These are phyloP conservation scores for Drosophila tanythrix DNA, from an alignment of 2,888 invertebrate genomes.

Conservation along the genomic window DNA sequence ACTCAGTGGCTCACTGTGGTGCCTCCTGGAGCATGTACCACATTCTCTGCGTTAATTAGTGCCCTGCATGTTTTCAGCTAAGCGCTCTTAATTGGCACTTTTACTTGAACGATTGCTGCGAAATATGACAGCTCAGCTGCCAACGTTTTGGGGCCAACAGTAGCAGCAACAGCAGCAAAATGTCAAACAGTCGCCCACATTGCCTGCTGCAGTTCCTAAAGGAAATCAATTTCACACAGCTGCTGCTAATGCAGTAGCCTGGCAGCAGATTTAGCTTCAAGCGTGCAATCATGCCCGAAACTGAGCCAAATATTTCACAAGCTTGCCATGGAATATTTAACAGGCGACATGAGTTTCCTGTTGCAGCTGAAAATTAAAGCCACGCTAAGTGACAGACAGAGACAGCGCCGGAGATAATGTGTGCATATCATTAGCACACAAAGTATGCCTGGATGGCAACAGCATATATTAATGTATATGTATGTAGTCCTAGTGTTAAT, in stretches of 20 bases:
- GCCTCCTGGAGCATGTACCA: constrained; percentile 18
- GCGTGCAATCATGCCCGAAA: constrained; percentile 31
- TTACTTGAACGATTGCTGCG: constrained; percentile 64
- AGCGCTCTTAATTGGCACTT: constrained; percentile 74
- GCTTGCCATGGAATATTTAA: constrained; percentile 63
- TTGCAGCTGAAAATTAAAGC: constrained; percentile 30
- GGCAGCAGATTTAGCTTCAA: constrained; percentile 42
- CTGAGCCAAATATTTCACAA: constrained; percentile 49
- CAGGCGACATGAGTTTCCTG: constrained; percentile 57
- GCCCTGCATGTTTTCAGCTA: constrained; percentile 45
- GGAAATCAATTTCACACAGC: constrained; percentile 42
- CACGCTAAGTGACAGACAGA: constrained; percentile 13
- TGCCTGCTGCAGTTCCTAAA: constrained; percentile 20
- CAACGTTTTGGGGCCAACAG: constrained; percentile 6
- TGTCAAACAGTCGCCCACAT: constrained; percentile 47
- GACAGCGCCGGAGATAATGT: constrained; percentile 9
- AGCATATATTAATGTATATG: constrained; percentile 6
- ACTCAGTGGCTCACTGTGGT: constrained; percentile 15
- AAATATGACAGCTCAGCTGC: constrained; percentile 67
- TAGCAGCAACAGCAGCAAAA: constrained; percentile 26
- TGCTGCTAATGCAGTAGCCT: constrained; percentile 12
- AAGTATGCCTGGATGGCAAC: constrained; percentile 4
- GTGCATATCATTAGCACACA: constrained; percentile 43
- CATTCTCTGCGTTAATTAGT: constrained; percentile 68
- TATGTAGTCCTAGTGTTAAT: constrained; percentile 11